These are phyloP conservation scores for Tupiocoris notatus DNA, from an alignment of 2,888 invertebrate species.

Conservation along the genomic window DNA sequence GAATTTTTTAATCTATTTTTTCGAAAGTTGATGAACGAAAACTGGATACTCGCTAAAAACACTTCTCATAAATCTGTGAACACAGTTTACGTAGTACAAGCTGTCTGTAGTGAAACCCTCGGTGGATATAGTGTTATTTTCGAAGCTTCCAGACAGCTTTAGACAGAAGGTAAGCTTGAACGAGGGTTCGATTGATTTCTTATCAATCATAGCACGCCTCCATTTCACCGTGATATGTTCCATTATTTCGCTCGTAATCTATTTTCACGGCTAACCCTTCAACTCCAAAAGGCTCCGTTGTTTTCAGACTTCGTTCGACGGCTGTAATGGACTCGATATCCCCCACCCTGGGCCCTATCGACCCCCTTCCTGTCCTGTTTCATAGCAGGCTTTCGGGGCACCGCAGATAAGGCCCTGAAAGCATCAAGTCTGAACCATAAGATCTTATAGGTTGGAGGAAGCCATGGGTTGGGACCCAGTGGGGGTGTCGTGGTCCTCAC, in stretches of 20 bases:
- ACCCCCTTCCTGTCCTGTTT: too few species aligned
- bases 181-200: not conserved
- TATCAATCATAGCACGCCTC: not conserved
- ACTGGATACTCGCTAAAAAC: too few species aligned
- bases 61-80: too few species aligned
- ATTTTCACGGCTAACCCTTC: not conserved
- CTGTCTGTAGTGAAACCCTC: too few species aligned
- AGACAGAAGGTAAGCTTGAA: too few species aligned
- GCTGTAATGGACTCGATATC: not conserved
- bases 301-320: not conserved
- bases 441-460: not conserved
- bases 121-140: not conserved
- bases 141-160: not conserved
- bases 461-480: not conserved
- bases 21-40: too few species aligned
- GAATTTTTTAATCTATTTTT: too few species aligned
- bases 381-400: not conserved
- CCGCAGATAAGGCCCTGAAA: not conserved
- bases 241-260: not conserved
- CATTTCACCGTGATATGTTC: not conserved
- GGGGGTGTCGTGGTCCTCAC: not conserved
- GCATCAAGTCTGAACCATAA: not conserved
- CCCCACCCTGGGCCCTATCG: too few species aligned
- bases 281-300: not conserved
- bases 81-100: too few species aligned